Percentiles rank a stretch among this genome's conserved stretches.
Evolutionary conservation across 2,797 vertebrate species (phyloP).

Genomic region (Anabas testudineus): DNA sequence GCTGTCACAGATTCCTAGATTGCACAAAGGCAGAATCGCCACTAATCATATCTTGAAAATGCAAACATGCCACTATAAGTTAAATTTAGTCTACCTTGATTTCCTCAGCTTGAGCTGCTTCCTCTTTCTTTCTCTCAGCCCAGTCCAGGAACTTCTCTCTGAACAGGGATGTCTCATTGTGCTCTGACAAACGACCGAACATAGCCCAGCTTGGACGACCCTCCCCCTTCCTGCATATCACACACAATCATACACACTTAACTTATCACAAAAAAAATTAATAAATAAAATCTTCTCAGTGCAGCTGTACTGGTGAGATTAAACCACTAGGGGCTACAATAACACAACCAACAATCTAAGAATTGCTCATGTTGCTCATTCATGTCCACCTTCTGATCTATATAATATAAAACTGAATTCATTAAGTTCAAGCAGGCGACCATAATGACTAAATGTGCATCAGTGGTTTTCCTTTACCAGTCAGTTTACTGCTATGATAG

Average conservation of each 20-base stretch:
- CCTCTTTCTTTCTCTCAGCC: slow-evolving; percentile 85
- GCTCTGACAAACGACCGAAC: slow-evolving; percentile 86
- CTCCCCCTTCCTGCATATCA: slow-evolving; percentile 78
- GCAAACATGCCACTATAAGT: background rate
- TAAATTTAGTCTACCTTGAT: slow-evolving; percentile 73
- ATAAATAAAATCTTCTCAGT: background rate
- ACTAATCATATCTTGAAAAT: background rate
- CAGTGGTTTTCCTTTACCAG: background rate
- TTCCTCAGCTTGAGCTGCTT: slow-evolving; percentile 73
- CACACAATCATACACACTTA: slow-evolving; percentile 17
- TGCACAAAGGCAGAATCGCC: too few species aligned
- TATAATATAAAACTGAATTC: background rate
- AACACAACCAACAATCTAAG: slow-evolving; percentile 28
- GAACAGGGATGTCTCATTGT: slow-evolving; percentile 88
- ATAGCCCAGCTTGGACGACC: slow-evolving; percentile 85
- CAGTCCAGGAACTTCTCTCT: slow-evolving; percentile 90
- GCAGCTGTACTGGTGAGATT: slow-evolving; percentile 30
- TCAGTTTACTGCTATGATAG: background rate
- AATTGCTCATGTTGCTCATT: background rate
- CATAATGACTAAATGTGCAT: background rate
- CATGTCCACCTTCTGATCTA: background rate
- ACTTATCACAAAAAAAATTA: too few species aligned
- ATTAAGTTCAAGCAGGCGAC: background rate
- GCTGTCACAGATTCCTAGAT: background rate
- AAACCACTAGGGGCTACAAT: slow-evolving; percentile 68